Conservation (phyloP, 23 tunicate genomes). For the Trididemnum miniatum region DNA sequence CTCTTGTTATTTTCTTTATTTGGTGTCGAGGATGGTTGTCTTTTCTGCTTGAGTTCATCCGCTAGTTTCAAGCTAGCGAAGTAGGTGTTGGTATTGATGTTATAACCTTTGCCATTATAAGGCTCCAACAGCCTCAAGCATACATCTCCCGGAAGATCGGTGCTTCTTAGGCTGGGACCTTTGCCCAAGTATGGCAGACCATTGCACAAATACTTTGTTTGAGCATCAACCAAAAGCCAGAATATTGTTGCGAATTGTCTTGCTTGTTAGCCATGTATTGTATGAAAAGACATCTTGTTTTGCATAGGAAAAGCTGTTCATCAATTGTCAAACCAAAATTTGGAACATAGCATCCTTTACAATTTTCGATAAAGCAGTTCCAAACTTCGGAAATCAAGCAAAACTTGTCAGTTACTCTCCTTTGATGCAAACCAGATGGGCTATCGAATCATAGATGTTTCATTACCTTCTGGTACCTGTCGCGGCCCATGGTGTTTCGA, state of each 20-base stretch:
- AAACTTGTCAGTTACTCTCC: background rate
- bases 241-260: background rate
- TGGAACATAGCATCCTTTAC: background rate
- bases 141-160: background rate
- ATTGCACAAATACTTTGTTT: conserved; percentile 1
- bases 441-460: background rate
- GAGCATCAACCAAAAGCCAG: conserved; percentile 5
- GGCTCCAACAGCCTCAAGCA: background rate
- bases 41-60: background rate
- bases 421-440: background rate
- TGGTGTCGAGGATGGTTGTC: background rate
- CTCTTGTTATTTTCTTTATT: background rate
- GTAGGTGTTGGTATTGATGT: background rate
- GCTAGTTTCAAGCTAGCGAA: background rate
- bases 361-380: background rate
- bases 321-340: background rate
- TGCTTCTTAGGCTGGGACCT: background rate
- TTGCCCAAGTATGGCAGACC: background rate
- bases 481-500: background rate
- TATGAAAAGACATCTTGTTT: background rate
- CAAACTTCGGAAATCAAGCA: background rate
- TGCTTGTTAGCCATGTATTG: background rate
- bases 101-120: background rate
- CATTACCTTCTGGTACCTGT: too few species aligned
- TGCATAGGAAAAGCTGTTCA: conserved; percentile 1